Percentiles rank a stretch among this genome's conserved stretches.
Conservation (phyloP, 1,140 invertebrate species). For the Sycophila sp. region DNA sequence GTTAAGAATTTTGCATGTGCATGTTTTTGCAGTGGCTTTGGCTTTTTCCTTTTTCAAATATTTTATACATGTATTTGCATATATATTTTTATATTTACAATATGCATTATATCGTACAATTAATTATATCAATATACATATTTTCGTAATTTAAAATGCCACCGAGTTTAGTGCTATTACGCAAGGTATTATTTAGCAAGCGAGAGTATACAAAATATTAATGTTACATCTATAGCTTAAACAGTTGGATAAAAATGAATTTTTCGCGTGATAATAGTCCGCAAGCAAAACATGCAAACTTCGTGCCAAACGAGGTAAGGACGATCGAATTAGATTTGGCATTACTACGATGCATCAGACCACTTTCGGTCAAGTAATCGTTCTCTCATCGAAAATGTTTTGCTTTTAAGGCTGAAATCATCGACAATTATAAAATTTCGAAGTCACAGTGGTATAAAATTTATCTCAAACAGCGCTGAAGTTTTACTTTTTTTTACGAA, state of each 20-base stretch:
- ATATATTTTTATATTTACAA: slow-evolving; percentile 17
- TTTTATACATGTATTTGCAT: background rate
- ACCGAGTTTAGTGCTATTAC: background rate
- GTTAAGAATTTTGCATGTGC: slow-evolving; percentile 29
- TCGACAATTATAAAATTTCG: slow-evolving; percentile 18
- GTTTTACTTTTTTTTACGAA: no score
- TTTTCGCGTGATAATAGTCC: slow-evolving; percentile 2
- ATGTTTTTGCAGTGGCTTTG: slow-evolving; percentile 25
- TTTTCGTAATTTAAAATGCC: background rate
- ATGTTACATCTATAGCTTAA: no score
- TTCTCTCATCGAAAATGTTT: background rate
- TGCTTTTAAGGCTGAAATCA: background rate
- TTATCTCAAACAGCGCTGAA: no score
- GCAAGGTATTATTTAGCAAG: background rate
- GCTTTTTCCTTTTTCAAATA: slow-evolving; percentile 5
- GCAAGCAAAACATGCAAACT: background rate
- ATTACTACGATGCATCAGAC: background rate
- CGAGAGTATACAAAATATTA: no score
- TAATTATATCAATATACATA: background rate
- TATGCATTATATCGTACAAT: background rate
- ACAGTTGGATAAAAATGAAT: no score
- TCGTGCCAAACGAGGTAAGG: background rate
- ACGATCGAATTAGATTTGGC: slow-evolving; percentile 32
- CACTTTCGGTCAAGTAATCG: slow-evolving; percentile 15
- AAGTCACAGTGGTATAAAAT: no score